Evolutionary conservation across 2,888 invertebrate species (phyloP).

Genomic region (Brachyopa scutellaris): DNA sequence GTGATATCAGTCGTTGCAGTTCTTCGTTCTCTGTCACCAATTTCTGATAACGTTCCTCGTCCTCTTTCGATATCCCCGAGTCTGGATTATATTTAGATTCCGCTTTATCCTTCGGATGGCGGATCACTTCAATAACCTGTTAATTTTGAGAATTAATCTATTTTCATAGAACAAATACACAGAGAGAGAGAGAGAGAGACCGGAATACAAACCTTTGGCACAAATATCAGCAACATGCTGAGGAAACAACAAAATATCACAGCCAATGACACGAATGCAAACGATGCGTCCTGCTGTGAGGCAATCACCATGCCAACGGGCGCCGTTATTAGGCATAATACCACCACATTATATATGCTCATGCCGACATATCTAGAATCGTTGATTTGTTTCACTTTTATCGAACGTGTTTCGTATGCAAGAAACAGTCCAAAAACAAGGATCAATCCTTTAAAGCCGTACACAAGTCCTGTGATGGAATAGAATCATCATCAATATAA

Average conservation of each 20-base stretch:
- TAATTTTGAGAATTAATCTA: too few species aligned
- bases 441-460: conserved; percentile 98
- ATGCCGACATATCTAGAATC: conserved; percentile 99
- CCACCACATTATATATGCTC: conserved; percentile 99
- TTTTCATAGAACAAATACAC: too few species aligned
- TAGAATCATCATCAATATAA: too few species aligned
- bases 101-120: conserved; percentile 93
- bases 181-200: too few species aligned
- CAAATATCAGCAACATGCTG: conserved; percentile 98
- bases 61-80: conserved; percentile 91
- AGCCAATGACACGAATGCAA: conserved; percentile 97
- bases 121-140: conserved; percentile 92
- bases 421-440: conserved; percentile 98
- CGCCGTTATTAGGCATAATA: conserved; percentile 97
- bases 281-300: conserved; percentile 98
- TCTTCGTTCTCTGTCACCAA: conserved; percentile 97
- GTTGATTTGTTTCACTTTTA: conserved; percentile 98
- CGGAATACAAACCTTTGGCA: conserved; percentile 91
- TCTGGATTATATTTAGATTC: conserved; percentile 94
- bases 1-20: conserved; percentile 95
- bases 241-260: conserved; percentile 99
- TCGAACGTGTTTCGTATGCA: conserved; percentile 98
- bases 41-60: conserved; percentile 97
- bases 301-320: conserved; percentile 98
- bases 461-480: conserved; percentile 89